These are phyloP conservation scores for Lota lota DNA, from an alignment of 2,113 vertebrate species.

Conservation along the genomic window DNA sequence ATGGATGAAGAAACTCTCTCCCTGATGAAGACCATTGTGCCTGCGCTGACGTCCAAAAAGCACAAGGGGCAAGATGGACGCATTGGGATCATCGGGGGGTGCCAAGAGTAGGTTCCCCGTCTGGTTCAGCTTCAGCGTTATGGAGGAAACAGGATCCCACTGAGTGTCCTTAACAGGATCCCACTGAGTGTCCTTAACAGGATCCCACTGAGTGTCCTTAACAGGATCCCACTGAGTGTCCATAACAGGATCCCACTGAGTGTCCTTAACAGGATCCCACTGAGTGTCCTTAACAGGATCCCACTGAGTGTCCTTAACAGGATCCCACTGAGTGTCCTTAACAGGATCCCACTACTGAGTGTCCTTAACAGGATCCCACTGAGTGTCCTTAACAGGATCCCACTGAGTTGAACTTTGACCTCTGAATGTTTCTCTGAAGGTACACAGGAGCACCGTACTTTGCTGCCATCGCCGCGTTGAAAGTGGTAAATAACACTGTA, in stretches of 20 bases:
- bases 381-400: not conserved
- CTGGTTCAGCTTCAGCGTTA: not conserved
- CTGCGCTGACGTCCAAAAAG: slow-evolving; percentile 81
- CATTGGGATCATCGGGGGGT: slow-evolving; percentile 91
- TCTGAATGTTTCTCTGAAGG: slow-evolving; percentile 55
- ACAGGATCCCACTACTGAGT: no score
- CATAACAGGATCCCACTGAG: not conserved
- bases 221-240: not conserved
- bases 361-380: no score
- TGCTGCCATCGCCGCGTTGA: slow-evolving; percentile 93
- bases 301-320: not conserved
- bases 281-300: not conserved
- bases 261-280: no score
- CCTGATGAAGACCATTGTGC: slow-evolving; percentile 84
- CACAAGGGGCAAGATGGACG: slow-evolving; percentile 96
- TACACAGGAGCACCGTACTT: slow-evolving; percentile 98
- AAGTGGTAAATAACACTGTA: slow-evolving; percentile 82
- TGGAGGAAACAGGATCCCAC: no score
- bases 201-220: not conserved
- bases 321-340: not conserved
- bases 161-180: not conserved
- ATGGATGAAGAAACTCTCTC: slow-evolving; percentile 84
- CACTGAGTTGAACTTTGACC: not conserved
- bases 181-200: not conserved
- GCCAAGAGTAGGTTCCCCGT: slow-evolving; percentile 85